A percentile compares a stretch with the other conserved stretches of the same genome.
These are phyloP conservation scores for Fabriciana adippe DNA, from an alignment of 2,888 invertebrate genomes.

Conservation along the genomic window DNA sequence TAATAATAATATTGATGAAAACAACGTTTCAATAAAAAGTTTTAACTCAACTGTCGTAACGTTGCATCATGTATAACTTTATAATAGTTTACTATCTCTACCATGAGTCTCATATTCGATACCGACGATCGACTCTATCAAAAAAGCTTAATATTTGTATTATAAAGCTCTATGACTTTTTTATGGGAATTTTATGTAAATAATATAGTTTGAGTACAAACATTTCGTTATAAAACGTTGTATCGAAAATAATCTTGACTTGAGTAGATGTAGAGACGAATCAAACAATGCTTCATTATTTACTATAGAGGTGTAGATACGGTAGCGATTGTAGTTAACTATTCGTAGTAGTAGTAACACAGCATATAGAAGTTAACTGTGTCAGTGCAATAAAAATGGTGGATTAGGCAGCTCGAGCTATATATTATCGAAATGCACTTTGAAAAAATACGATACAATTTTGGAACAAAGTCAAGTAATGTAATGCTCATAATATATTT, in stretches of 20 bases:
- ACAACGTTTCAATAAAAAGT: constrained; percentile 20
- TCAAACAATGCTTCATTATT: no score
- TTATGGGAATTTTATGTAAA: no score
- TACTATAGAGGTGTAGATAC: neutral
- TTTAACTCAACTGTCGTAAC: constrained; percentile 21
- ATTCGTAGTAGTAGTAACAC: neutral
- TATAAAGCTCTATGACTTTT: no score
- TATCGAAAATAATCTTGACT: no score
- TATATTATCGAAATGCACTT: constrained; percentile 33
- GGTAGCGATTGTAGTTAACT: neutral
- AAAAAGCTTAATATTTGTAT: no score
- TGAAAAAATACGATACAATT: constrained; percentile 26
- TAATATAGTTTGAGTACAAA: no score
- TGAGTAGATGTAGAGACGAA: no score
- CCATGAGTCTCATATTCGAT: constrained; percentile 10
- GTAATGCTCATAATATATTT: constrained; percentile 18
- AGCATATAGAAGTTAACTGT: constrained; percentile 26
- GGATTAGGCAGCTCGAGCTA: constrained; percentile 29
- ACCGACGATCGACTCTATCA: neutral
- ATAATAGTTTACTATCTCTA: constrained; percentile 22
- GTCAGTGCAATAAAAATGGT: constrained; percentile 36
- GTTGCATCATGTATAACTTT: constrained; percentile 31
- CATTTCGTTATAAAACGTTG: no score
- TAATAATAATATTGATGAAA: constrained; percentile 13
- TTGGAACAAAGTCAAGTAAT: constrained; percentile 33